Evolutionary conservation across 2,888 invertebrate genomes (phyloP).

Genomic region (Drosophila lutescens): DNA sequence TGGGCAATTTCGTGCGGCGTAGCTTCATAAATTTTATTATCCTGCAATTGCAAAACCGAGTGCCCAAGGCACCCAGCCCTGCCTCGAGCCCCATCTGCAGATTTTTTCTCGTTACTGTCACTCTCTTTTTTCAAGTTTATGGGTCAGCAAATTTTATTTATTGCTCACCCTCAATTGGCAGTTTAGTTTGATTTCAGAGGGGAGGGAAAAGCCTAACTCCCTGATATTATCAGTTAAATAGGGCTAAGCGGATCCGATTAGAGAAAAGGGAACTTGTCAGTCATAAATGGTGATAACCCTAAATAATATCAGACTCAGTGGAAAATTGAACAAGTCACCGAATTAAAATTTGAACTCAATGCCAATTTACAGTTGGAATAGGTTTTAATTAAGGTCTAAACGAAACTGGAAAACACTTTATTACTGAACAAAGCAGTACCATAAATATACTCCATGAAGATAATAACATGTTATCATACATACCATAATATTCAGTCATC

Average conservation of each 20-base stretch:
- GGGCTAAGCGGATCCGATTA: slow-evolving; percentile 37
- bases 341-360: too few relatives aligned
- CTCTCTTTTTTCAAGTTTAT: slow-evolving; percentile 51
- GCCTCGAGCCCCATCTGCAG: not conserved
- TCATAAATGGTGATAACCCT: not conserved
- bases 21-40: slow-evolving; percentile 77
- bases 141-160: slow-evolving; percentile 73
- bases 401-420: not conserved
- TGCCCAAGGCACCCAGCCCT: slow-evolving; percentile 13
- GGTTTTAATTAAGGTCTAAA: not conserved
- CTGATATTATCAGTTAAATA: slow-evolving; percentile 56
- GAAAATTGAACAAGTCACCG: too few relatives aligned
- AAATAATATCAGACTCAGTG: not conserved
- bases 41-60: slow-evolving; percentile 65
- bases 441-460: not conserved
- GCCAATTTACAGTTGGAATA: too few relatives aligned
- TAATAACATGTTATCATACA: not conserved
- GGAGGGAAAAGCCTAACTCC: slow-evolving; percentile 13
- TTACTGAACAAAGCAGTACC: not conserved
- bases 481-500: not conserved
- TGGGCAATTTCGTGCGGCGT: slow-evolving; percentile 66
- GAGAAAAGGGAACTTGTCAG: slow-evolving; percentile 5
- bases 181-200: slow-evolving; percentile 53
- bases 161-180: slow-evolving; percentile 67
- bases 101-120: slow-evolving; percentile 20